Evolutionary conservation across 2,797 vertebrate species (phyloP).

Genomic region (Sternotherus odoratus): DNA sequence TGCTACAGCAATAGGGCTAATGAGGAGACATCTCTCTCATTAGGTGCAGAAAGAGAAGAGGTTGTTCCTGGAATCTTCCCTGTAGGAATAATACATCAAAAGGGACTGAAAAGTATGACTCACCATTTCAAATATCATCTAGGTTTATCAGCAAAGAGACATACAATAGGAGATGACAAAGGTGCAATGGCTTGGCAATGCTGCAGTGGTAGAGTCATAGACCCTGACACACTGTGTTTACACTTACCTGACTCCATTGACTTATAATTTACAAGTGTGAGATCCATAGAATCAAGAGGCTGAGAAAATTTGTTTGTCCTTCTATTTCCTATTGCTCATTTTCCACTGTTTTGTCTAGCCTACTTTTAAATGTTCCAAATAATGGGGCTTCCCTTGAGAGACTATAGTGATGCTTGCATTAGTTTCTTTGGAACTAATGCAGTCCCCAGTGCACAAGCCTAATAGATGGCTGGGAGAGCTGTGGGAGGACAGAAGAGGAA

Average conservation of each 20-base stretch:
- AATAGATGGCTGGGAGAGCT: neutral
- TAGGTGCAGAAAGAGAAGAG: slow-evolving; percentile 19
- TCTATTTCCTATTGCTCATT: slow-evolving; percentile 12
- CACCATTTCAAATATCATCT: neutral
- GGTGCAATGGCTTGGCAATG: neutral
- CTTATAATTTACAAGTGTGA: neutral
- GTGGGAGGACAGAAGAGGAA: neutral
- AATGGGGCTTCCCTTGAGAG: slow-evolving; percentile 44
- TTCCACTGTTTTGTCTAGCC: slow-evolving; percentile 39
- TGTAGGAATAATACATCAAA: slow-evolving; percentile 33
- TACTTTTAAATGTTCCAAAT: slow-evolving; percentile 45
- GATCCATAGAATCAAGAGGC: neutral
- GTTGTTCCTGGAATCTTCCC: slow-evolving; percentile 62
- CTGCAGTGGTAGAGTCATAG: neutral
- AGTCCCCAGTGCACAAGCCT: slow-evolving; percentile 9
- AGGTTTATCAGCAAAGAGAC: slow-evolving; percentile 23
- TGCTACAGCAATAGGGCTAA: slow-evolving; percentile 42
- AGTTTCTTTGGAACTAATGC: neutral
- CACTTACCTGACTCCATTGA: fast-evolving
- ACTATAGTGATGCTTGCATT: slow-evolving; percentile 4
- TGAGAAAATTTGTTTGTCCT: neutral
- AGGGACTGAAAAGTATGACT: slow-evolving; percentile 60
- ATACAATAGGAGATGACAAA: neutral
- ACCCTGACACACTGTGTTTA: neutral
- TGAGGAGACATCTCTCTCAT: slow-evolving; percentile 25